Conservation (phyloP, 1,140 invertebrate species). For the Hycleus cichorii region DNA sequence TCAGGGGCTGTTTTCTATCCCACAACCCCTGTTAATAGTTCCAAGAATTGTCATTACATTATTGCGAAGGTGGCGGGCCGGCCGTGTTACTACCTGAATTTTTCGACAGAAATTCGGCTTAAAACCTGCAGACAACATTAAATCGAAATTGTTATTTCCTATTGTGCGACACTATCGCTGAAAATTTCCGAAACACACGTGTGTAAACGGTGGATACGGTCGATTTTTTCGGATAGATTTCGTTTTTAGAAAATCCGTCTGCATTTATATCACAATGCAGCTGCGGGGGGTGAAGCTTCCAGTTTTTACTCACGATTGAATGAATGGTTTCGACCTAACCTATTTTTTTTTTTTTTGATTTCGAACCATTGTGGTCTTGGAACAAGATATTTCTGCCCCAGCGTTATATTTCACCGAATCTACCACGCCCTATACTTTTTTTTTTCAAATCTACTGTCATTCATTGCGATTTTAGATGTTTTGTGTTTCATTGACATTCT, state of each 20-base stretch:
- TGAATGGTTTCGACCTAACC: slow-evolving; percentile 33
- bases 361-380: slow-evolving; percentile 29
- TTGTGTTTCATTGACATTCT: background rate
- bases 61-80: background rate
- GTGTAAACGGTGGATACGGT: slow-evolving; percentile 17
- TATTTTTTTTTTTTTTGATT: slow-evolving; percentile 28
- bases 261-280: slow-evolving; percentile 25
- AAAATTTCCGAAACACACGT: slow-evolving; percentile 2
- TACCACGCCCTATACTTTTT: slow-evolving; percentile 32
- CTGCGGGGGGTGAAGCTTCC: slow-evolving; percentile 35
- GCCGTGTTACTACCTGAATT: background rate
- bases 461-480: slow-evolving; percentile 34
- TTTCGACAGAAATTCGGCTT: background rate
- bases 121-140: background rate
- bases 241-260: too few relatives aligned
- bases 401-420: slow-evolving; percentile 36
- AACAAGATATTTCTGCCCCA: slow-evolving; percentile 37
- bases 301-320: slow-evolving; percentile 36
- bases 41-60: slow-evolving; percentile 3
- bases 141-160: slow-evolving; percentile 4
- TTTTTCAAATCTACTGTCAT: slow-evolving; percentile 21
- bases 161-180: background rate
- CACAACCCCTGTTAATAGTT: background rate
- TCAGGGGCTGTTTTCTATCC: background rate
- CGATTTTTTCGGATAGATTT: background rate